These are phyloP conservation scores for Malurus splendens DNA, from an alignment of 2,797 vertebrate genomes.

Conservation along the genomic window DNA sequence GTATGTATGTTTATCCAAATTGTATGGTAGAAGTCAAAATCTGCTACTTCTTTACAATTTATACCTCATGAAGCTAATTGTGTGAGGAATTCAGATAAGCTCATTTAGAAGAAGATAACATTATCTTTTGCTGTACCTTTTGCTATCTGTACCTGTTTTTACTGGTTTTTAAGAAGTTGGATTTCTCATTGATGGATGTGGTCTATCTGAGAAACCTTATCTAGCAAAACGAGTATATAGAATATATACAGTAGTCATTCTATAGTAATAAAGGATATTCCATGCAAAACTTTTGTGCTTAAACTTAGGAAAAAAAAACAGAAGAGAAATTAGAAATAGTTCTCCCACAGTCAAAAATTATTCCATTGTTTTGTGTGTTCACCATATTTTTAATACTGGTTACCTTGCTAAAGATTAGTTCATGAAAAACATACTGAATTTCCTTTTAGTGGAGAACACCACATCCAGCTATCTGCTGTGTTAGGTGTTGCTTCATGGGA, in stretches of 20 bases:
- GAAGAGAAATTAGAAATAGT: neutral
- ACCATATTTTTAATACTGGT: neutral
- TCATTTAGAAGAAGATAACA: neutral
- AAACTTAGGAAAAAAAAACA: neutral
- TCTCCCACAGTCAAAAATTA: neutral
- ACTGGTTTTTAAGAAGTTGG: neutral
- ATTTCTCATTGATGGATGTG: neutral
- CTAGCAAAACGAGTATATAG: neutral
- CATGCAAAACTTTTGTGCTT: neutral
- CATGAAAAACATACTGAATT: fast-evolving
- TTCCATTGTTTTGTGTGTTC: neutral
- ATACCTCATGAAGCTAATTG: neutral
- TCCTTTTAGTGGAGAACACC: neutral
- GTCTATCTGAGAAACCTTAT: neutral
- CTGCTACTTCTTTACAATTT: neutral
- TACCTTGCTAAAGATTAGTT: neutral
- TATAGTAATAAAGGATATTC: neutral
- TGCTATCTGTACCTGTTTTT: neutral
- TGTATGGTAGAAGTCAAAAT: neutral
- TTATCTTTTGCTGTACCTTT: neutral
- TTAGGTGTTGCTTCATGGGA: neutral
- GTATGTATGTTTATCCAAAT: neutral
- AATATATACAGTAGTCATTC: neutral
- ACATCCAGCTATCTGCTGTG: neutral
- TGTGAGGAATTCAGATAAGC: neutral